phyloP scores from a whole-genome alignment of 2,888 invertebrate species.

The Drosophila picticornis region DNA sequence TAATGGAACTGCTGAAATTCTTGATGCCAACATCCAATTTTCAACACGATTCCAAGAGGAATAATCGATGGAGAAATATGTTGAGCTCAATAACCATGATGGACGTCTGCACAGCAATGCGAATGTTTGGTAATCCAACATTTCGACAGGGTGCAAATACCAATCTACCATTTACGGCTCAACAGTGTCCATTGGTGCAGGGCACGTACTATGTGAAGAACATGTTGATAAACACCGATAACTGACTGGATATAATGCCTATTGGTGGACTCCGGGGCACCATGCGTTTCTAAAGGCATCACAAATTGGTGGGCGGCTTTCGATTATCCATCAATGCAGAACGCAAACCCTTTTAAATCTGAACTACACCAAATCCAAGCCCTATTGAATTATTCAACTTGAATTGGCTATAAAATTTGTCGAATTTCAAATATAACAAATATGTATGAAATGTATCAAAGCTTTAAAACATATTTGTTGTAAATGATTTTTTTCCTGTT shows the following conservation, averaged over 20 bases:
- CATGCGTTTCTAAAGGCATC: constrained; percentile 21
- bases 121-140: constrained; percentile 21
- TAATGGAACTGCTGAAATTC: constrained; percentile 31
- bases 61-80: constrained; percentile 20
- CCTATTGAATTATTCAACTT: constrained; percentile 6
- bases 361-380: not conserved
- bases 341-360: not conserved
- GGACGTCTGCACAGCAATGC: constrained; percentile 27
- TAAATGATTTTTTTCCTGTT: constrained; percentile 23
- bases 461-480: constrained; percentile 30
- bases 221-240: constrained; percentile 26
- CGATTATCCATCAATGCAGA: constrained; percentile 12
- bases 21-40: constrained; percentile 2
- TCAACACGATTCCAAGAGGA: constrained; percentile 17
- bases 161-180: constrained; percentile 35
- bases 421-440: constrained; percentile 16
- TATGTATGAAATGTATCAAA: not conserved
- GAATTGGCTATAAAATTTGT: constrained; percentile 30
- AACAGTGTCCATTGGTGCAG: constrained; percentile 25
- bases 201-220: constrained; percentile 21
- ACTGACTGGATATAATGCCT: constrained; percentile 29
- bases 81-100: constrained; percentile 7
- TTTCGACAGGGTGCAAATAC: constrained; percentile 20
- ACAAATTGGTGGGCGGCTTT: constrained; percentile 15
- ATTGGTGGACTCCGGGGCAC: constrained; percentile 13